phyloP scores from a whole-genome alignment of 2,888 invertebrate species.

The Entomobrya proxima region DNA sequence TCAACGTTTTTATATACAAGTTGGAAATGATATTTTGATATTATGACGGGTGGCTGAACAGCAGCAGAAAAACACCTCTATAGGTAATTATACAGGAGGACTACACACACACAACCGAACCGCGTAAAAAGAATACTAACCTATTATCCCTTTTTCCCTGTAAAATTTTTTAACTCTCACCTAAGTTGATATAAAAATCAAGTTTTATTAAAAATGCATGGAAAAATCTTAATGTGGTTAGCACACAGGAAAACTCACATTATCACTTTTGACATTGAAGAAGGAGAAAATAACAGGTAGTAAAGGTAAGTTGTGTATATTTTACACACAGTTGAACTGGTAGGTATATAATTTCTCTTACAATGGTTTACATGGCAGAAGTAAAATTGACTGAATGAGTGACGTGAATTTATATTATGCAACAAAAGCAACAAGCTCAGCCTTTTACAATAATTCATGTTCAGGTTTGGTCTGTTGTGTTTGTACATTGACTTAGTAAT shows the following conservation, averaged over 20 bases:
- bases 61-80: background rate
- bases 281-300: background rate
- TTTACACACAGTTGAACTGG: no score
- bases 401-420: background rate
- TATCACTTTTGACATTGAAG: slow-evolving; percentile 6
- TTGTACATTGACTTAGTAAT: background rate
- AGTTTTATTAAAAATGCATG: background rate
- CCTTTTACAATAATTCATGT: background rate
- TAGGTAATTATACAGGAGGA: background rate
- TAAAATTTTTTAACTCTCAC: background rate
- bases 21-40: background rate
- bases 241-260: slow-evolving; percentile 21
- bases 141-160: background rate
- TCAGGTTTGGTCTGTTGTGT: background rate
- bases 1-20: background rate
- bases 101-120: background rate
- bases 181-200: background rate
- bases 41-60: slow-evolving; percentile 21
- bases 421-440: background rate
- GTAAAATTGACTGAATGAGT: slow-evolving; percentile 4
- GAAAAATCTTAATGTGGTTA: background rate
- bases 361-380: no score
- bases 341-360: no score
- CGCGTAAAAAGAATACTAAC: no score
- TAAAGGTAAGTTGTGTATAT: background rate